Evolutionary conservation across 2,888 invertebrate genomes (phyloP).

Genomic region (Melieria crassipennis): DNA sequence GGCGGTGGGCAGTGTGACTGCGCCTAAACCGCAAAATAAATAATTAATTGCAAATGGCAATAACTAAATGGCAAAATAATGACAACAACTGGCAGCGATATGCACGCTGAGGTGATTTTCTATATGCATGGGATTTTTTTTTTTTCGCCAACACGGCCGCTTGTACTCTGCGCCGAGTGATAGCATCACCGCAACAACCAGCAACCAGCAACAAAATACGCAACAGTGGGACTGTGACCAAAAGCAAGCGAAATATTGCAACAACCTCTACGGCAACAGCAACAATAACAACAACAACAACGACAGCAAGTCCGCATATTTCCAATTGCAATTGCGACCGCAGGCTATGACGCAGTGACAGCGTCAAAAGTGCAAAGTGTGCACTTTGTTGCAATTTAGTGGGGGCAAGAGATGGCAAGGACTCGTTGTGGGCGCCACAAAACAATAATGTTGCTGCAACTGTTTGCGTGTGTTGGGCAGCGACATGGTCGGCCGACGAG

Average conservation of each 20-base stretch:
- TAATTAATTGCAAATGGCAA: constrained; percentile 36
- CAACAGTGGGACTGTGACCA: constrained; percentile 8
- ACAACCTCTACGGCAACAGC: background rate
- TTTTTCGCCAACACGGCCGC: background rate
- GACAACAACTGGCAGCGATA: constrained; percentile 2
- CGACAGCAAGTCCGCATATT: background rate
- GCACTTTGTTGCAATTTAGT: too few relatives aligned
- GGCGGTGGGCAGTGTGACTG: too few relatives aligned
- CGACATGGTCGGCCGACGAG: too few relatives aligned
- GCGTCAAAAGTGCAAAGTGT: too few relatives aligned
- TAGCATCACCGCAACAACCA: background rate
- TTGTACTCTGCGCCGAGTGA: background rate
- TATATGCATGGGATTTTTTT: background rate
- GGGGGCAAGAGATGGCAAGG: too few relatives aligned
- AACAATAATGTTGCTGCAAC: too few relatives aligned
- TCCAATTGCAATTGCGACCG: background rate
- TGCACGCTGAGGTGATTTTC: background rate
- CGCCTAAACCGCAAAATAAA: constrained; percentile 25
- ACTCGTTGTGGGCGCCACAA: too few relatives aligned
- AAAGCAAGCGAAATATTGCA: background rate
- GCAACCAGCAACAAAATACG: background rate
- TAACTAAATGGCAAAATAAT: constrained; percentile 8
- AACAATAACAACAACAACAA: constrained; percentile 13
- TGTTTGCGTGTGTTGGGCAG: too few relatives aligned
- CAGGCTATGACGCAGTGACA: too few relatives aligned